phyloP scores from a whole-genome alignment of 2,113 vertebrate genomes.

The Elephantulus edwardii region DNA sequence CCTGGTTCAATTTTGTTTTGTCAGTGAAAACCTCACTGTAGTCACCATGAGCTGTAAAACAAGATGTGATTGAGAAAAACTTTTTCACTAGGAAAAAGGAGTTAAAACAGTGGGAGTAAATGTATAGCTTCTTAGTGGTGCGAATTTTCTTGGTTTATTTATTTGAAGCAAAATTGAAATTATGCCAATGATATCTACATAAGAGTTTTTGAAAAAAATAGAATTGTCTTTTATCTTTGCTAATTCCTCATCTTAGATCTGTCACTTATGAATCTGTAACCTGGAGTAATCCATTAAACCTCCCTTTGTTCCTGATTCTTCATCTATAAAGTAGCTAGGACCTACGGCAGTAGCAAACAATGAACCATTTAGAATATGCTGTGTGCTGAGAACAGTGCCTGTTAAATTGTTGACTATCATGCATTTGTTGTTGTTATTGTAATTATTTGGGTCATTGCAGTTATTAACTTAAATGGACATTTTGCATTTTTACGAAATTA shows the following conservation, averaged over 20 bases:
- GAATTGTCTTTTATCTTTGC: neutral
- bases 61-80: neutral
- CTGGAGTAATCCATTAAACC: neutral
- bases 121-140: neutral
- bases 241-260: slow-evolving; percentile 10
- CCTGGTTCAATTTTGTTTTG: slow-evolving; percentile 5
- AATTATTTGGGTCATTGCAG: neutral
- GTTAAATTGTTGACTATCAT: neutral
- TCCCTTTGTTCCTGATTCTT: neutral
- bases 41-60: neutral
- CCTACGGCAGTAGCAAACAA: neutral
- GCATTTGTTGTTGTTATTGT: neutral
- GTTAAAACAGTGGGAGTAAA: neutral
- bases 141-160: neutral
- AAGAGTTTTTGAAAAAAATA: neutral
- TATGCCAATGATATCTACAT: neutral
- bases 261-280: too few species aligned
- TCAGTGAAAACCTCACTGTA: neutral
- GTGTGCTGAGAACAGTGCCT: neutral
- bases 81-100: neutral
- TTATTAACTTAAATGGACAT: neutral
- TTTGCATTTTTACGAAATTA: neutral
- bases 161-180: slow-evolving; percentile 26
- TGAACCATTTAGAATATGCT: neutral
- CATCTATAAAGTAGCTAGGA: neutral